phyloP scores from a whole-genome alignment of 2,113 vertebrate species.

The Morphnarchus princeps region DNA sequence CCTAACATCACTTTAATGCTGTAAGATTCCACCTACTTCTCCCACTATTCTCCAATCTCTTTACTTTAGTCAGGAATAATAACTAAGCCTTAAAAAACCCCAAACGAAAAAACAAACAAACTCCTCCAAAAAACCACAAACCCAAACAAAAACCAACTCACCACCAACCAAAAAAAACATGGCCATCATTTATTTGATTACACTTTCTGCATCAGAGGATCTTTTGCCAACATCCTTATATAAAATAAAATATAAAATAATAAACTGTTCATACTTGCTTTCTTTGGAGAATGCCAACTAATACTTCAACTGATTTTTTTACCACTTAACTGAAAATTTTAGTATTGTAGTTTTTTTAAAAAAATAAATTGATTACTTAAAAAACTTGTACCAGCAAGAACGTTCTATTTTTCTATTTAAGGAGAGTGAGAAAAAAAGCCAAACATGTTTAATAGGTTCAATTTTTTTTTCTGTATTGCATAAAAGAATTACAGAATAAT shows the following conservation, averaged over 20 bases:
- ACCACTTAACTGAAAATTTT: neutral
- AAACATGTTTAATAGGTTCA: neutral
- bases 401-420: neutral
- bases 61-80: neutral
- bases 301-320: neutral
- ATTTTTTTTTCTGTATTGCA: neutral
- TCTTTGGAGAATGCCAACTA: neutral
- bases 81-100: neutral
- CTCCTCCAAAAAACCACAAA: neutral
- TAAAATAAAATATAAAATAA: neutral
- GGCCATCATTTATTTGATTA: neutral
- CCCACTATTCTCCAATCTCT: neutral
- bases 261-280: neutral
- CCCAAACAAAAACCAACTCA: neutral
- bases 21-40: neutral
- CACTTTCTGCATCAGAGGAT: neutral
- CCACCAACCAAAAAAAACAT: neutral
- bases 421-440: neutral
- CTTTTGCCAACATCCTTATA: neutral
- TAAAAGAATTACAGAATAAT: neutral
- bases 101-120: neutral
- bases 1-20: neutral
- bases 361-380: neutral
- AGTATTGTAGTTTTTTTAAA: neutral
- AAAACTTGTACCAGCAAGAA: neutral